Percentiles rank a stretch among this genome's conserved stretches.
Conservation (phyloP, 2,888 invertebrate genomes). For the Cyrtodaria siliqua region DNA sequence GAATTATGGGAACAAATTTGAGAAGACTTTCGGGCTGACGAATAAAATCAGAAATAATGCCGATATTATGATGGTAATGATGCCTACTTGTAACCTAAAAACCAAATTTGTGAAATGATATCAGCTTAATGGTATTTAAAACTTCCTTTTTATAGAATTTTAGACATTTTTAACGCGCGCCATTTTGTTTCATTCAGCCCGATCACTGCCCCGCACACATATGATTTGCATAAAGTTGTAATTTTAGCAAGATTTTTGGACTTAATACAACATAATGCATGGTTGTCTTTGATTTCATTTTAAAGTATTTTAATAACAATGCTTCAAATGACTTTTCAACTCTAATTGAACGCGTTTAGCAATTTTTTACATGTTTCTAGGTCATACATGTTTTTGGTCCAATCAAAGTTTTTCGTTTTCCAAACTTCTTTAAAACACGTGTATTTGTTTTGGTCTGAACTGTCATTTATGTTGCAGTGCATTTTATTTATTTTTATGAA, state of each 20-base stretch:
- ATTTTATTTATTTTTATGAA: too few relatives aligned
- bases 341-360: neutral
- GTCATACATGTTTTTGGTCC: constrained; percentile 11
- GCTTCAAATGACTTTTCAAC: neutral
- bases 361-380: too few relatives aligned
- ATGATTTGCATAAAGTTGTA: constrained; percentile 43
- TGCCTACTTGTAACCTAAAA: too few relatives aligned
- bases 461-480: too few relatives aligned
- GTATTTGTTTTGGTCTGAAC: constrained; percentile 35
- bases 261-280: too few relatives aligned
- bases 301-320: too few relatives aligned
- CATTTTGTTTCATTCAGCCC: constrained; percentile 60
- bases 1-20: neutral
- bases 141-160: neutral
- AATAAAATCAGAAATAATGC: neutral
- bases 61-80: too few relatives aligned
- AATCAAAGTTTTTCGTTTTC: constrained; percentile 22
- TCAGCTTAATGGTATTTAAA: neutral
- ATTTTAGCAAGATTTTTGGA: neutral
- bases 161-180: constrained; percentile 39
- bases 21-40: constrained; percentile 7
- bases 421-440: constrained; percentile 41
- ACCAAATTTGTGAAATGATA: neutral
- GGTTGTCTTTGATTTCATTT: too few relatives aligned
- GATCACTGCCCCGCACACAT: constrained; percentile 59